Evolutionary conservation across 2,797 vertebrate genomes (phyloP), one percentile per base, ranked within the genome.

Genomic region (Urocyon cinereoargenteus): DNA sequence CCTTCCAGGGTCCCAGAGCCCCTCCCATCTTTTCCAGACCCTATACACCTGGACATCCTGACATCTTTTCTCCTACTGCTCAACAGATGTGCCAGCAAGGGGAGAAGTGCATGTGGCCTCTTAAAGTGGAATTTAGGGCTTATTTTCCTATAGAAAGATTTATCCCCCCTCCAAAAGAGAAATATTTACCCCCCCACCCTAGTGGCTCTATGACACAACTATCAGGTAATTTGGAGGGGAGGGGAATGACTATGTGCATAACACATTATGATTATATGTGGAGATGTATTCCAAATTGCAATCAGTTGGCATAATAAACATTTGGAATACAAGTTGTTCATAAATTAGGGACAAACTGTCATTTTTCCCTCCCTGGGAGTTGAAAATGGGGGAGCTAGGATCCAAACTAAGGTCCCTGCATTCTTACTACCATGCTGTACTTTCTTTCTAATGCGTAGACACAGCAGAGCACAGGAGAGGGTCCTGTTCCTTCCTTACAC

Each of bases 211-310:
- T 59, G 61, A 24, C 36, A 84, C 4, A 40, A 72, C 86, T n/a
- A 93, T 40, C 79, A 83, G 61, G 62, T 51, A 62, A 92, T 73
- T 94, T 91, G 16, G 40, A 18, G 10, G 31, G 11, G 34, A 6
- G 31, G 70, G 59, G 68, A 86, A 53, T 86, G 19, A 84, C 1
- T 68, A 7, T 16, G 18, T 34, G 24, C 1, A 15, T 84, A 91
- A 93, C 14, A 57, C 3, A 45, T 45, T 45, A 45, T 68, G 62
- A 83, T 62, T 73, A 57, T n/a, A 40, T n/a, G 40, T 70, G 12
- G 28, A 59, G 83, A 78, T 94, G 85, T 31, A 79, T 61, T 91
- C 51, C 61, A 94, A 95, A 90, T 79, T 66, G n/a, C 66, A 90
- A 61, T 87, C 53, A n/a, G 28, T 16, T 68, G 36, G 36, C 2